These are phyloP conservation scores for Crambe crambe DNA, from an alignment of 37 sponge, comb jelly and placozoan species.

Conservation along the genomic window DNA sequence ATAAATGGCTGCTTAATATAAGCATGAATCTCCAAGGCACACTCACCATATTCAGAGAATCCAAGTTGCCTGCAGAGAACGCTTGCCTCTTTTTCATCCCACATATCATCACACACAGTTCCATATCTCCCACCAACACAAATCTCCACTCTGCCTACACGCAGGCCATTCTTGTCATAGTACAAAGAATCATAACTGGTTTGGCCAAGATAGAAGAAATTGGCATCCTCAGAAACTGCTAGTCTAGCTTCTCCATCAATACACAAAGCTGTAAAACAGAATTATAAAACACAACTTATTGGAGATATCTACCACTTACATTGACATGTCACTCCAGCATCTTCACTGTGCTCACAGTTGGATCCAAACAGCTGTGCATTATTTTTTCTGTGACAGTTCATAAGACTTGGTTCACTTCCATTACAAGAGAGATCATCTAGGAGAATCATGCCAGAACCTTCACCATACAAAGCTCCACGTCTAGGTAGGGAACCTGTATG, in stretches of 20 bases:
- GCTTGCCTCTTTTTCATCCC: constrained; percentile 39
- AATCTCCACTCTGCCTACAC: constrained; percentile 46
- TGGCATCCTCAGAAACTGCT: neutral
- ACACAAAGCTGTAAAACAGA: constrained; percentile 15
- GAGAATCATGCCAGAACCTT: constrained; percentile 19
- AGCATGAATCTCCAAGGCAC: neutral
- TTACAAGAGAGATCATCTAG: constrained; percentile 31
- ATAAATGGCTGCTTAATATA: neutral
- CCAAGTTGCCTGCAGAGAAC: constrained; percentile 41
- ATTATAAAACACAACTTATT: no score
- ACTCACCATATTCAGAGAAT: constrained; percentile 44
- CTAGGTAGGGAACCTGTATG: no score
- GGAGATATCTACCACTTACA: constrained; percentile 9
- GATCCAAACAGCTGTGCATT: neutral
- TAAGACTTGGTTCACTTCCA: constrained; percentile 26
- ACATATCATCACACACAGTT: constrained; percentile 29
- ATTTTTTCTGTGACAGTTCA: constrained; percentile 21
- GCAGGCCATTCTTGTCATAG: constrained; percentile 29
- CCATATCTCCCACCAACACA: constrained; percentile 44
- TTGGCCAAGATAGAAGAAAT: neutral
- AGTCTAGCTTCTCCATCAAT: constrained; percentile 22
- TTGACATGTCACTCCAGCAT: constrained; percentile 51
- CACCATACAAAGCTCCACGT: no score
- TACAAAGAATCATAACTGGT: constrained; percentile 8
- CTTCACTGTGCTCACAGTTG: constrained; percentile 53